These are phyloP conservation scores for Xestobium rufovillosum DNA, from an alignment of 2,888 invertebrate species.

Conservation along the genomic window DNA sequence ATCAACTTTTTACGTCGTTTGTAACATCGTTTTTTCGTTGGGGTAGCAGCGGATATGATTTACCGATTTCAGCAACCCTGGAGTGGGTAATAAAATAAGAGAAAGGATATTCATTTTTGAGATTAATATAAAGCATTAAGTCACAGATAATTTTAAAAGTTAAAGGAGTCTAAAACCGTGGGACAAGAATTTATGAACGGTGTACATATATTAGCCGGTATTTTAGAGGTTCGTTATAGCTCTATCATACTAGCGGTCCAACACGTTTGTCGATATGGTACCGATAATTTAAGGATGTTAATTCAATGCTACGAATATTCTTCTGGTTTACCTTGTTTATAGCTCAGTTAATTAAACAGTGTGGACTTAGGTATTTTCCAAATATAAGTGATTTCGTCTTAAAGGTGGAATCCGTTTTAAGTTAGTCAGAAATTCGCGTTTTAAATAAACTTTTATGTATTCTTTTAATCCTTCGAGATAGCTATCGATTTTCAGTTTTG, in stretches of 20 bases:
- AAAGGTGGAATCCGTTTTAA: too few species aligned
- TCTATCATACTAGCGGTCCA: slow-evolving; percentile 32
- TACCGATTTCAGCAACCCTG: too few species aligned
- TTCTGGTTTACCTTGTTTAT: slow-evolving; percentile 27
- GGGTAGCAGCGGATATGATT: too few species aligned
- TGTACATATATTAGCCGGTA: slow-evolving; percentile 34
- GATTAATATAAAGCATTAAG: slow-evolving; percentile 27
- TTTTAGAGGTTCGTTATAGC: slow-evolving; percentile 34
- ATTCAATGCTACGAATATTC: slow-evolving; percentile 18
- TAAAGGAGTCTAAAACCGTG: slow-evolving; percentile 32
- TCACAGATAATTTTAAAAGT: slow-evolving; percentile 30
- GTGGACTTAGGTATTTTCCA: slow-evolving; percentile 26
- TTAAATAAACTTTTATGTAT: not conserved
- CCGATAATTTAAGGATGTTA: slow-evolving; percentile 20
- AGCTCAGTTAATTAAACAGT: slow-evolving; percentile 30
- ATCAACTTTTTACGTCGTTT: too few species aligned
- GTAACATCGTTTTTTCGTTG: too few species aligned
- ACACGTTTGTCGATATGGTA: slow-evolving; percentile 19
- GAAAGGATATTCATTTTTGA: too few species aligned
- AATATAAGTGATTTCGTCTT: slow-evolving; percentile 25
- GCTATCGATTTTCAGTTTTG: not conserved
- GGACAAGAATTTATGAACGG: slow-evolving; percentile 36
- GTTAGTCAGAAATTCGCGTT: not conserved
- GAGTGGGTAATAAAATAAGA: too few species aligned
- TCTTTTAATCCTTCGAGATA: not conserved